Base-by-base conservation (phyloP, 2,113 vertebrate genomes). In the Platichthys flesus region DNA sequence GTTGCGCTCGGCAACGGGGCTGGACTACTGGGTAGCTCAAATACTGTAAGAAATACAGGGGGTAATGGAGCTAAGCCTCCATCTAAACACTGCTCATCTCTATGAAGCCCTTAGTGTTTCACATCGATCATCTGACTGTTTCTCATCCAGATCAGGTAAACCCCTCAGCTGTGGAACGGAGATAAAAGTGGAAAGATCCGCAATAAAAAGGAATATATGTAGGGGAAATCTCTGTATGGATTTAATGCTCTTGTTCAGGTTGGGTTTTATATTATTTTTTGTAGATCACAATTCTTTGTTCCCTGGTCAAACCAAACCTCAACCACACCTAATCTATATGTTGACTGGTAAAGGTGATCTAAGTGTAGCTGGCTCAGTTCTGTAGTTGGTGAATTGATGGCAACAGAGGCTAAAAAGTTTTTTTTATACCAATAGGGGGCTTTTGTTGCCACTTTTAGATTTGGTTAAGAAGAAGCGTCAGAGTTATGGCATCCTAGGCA, bases 51-150 rank as follows among this genome's bases (percentile, higher is more conserved):
- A 13, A 18, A 35, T n/a, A 24, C 23, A 24, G 51, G 5, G 23
- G 57, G 62, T 78, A 76, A 80, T 71, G 58, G 58, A 71, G 78
- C 79, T 63, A 64, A 84, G 40, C 71, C 64, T 74, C 37, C 45
- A 76, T 87, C 62, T 75, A 75, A 81, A 76, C 62, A 68, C 61
- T 54, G 58, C 62, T 76, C 60, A 61, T 86, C 45, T 78, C 61
- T 67, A 66, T 14, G 47, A 76, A 75, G 71, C 66, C 45, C 65
- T 52, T 37, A 87, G 71, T 84, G 62, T 58, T 81, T 74, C 57
- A 58, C 35, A 90, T 86, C 23, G 68, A 84, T 88, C 79, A 79
- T 51, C 55, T 24, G 56, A 78, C 65, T 66, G 42, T 79, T 82
- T 78, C 42, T 73, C 78, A 88, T 80, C 60, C 75, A 64, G 68